Evolutionary conservation across 2,797 vertebrate species (phyloP).

Genomic region (Betta splendens): DNA sequence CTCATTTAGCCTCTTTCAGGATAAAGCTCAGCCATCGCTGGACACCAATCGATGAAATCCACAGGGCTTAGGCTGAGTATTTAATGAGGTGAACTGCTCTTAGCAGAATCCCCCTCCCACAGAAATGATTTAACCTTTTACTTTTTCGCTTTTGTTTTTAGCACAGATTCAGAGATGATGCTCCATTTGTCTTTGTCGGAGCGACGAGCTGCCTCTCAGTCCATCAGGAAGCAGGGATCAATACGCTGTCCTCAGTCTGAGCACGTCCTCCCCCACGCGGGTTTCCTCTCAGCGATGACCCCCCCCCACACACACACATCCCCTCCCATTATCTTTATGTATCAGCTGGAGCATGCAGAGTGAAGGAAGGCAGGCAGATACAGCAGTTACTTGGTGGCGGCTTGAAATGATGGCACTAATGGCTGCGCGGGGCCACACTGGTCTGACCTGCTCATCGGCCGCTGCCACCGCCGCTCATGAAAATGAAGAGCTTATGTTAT

Average conservation of each 20-base stretch:
- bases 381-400: slow-evolving; percentile 21
- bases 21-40: slow-evolving; percentile 62
- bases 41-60: slow-evolving; percentile 76
- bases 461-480: no score
- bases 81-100: slow-evolving; percentile 68
- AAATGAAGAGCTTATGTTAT: no score
- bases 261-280: slow-evolving; percentile 50
- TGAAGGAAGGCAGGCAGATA: slow-evolving; percentile 22
- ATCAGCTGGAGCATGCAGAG: slow-evolving; percentile 16
- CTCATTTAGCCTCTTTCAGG: slow-evolving; percentile 43
- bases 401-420: slow-evolving; percentile 34
- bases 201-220: slow-evolving; percentile 56
- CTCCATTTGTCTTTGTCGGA: slow-evolving; percentile 66
- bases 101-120: slow-evolving; percentile 41
- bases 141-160: slow-evolving; percentile 37
- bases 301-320: not conserved
- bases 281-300: slow-evolving; percentile 10
- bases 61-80: slow-evolving; percentile 70
- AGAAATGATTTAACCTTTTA: slow-evolving; percentile 53
- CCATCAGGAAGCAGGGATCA: slow-evolving; percentile 64
- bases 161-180: slow-evolving; percentile 45
- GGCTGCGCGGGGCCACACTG: no score
- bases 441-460: no score
- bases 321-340: slow-evolving; percentile 4
- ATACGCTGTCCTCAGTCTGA: slow-evolving; percentile 61